These are phyloP conservation scores for Solenodon paradoxus DNA, from an alignment of 2,113 vertebrate species.

Conservation along the genomic window DNA sequence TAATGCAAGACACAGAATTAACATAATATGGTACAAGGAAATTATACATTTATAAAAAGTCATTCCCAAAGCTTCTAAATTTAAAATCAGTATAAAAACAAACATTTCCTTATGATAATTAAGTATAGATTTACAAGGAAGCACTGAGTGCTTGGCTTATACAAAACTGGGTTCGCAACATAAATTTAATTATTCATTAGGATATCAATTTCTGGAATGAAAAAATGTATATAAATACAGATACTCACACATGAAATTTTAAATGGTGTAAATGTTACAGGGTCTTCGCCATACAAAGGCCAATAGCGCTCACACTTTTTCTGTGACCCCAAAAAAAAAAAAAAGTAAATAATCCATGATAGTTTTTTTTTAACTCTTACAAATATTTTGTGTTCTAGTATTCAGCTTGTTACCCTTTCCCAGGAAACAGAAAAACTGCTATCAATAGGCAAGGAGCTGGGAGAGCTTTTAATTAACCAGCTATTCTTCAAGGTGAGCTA, in stretches of 20 bases:
- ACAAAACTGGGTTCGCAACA: background rate
- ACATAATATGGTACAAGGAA: background rate
- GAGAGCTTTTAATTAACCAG: background rate
- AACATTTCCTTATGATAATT: background rate
- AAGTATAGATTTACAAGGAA: background rate
- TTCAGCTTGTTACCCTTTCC: background rate
- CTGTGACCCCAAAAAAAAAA: conserved; percentile 80
- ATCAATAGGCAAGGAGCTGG: background rate
- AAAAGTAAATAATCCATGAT: conserved; percentile 3
- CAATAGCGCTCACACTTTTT: conserved; percentile 99
- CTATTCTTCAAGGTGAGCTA: background rate
- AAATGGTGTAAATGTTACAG: conserved; percentile 93
- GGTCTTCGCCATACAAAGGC: conserved; percentile 90
- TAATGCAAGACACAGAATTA: background rate
- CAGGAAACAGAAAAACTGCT: background rate
- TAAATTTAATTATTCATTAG: background rate
- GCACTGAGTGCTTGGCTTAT: background rate
- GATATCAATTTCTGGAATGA: conserved; percentile 10
- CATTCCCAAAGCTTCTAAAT: conserved; percentile 1
- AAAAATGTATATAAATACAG: conserved; percentile 20
- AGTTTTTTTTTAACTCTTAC: conserved; percentile 9
- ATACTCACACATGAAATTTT: conserved; percentile 96
- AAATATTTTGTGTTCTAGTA: background rate
- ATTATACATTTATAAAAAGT: background rate
- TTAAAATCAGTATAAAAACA: conserved; percentile 20